These are phyloP conservation scores for Garrulus glandarius DNA, from an alignment of 2,797 vertebrate species.

Conservation along the genomic window DNA sequence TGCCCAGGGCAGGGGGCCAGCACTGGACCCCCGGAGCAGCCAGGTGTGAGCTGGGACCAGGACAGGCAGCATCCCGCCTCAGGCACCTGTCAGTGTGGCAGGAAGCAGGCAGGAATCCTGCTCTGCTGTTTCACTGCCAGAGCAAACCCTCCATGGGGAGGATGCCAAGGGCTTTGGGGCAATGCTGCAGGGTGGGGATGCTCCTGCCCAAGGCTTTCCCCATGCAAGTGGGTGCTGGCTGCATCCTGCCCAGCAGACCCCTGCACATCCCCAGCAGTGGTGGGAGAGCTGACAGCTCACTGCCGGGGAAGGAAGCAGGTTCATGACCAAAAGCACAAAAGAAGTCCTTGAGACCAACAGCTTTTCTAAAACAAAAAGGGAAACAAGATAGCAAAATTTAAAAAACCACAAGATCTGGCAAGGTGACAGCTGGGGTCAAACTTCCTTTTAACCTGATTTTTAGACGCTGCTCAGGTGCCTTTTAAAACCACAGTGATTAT, in stretches of 20 bases:
- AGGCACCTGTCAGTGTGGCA: background rate
- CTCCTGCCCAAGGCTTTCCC: background rate
- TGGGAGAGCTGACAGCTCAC: background rate
- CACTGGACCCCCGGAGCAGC: fast-evolving
- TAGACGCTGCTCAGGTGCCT: slow-evolving; percentile 4
- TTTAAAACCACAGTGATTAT: background rate
- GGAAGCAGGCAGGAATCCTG: slow-evolving; percentile 13
- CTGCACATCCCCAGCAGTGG: fast-evolving
- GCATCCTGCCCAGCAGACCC: background rate
- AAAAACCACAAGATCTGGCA: background rate
- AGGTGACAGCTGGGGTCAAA: background rate
- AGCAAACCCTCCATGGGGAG: background rate
- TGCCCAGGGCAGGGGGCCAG: background rate
- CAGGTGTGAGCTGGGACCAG: fast-evolving
- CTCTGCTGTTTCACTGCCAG: background rate
- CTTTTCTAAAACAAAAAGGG: background rate
- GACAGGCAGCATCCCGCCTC: background rate
- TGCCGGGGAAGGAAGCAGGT: background rate
- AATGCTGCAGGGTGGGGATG: background rate
- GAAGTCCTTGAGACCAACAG: background rate
- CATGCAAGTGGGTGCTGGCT: fast-evolving
- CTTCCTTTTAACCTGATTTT: slow-evolving; percentile 45
- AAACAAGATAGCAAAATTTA: background rate
- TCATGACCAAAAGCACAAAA: background rate
- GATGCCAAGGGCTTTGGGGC: background rate